Conservation (phyloP, 2,113 vertebrate genomes). For the Acanthisitta chloris region DNA sequence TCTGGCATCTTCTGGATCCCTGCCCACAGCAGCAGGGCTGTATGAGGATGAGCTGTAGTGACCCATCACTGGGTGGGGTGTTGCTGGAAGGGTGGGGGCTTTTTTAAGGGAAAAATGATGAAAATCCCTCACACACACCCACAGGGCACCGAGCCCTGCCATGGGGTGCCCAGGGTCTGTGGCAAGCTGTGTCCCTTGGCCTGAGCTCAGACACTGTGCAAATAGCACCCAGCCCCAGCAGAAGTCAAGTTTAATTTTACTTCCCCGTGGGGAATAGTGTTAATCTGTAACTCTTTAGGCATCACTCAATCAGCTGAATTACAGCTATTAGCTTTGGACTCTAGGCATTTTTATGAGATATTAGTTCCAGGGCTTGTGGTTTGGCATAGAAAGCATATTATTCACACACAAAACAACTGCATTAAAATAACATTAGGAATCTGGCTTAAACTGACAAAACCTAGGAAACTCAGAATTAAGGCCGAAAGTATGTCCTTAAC, state of each 20-base stretch:
- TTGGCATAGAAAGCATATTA: conserved; percentile 74
- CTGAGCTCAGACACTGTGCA: not conserved
- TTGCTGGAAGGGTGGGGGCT: not conserved
- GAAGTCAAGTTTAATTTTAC: not conserved
- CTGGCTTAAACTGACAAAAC: conserved; percentile 71
- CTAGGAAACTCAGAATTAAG: conserved; percentile 71
- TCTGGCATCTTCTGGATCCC: not conserved
- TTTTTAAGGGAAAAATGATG: not conserved
- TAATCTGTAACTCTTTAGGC: conserved; percentile 54
- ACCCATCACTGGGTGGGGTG: not conserved
- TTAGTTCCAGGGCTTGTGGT: conserved; percentile 79
- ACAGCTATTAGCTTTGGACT: conserved; percentile 74
- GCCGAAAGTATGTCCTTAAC: conserved; percentile 69
- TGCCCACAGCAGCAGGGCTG: not conserved
- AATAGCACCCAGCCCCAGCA: not conserved
- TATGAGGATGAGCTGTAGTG: not conserved
- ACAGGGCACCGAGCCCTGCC: not conserved
- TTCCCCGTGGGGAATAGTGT: not conserved
- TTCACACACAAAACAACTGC: conserved; percentile 78
- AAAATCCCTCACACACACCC: not conserved
- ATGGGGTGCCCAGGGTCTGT: not conserved
- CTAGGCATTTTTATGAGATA: conserved; percentile 77
- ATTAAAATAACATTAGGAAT: conserved; percentile 79
- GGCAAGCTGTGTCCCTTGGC: not conserved
- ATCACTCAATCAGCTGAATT: conserved; percentile 64